These are phyloP conservation scores for Oceanodroma leucorhoa DNA, from an alignment of 2,797 vertebrate species.

Conservation along the genomic window DNA sequence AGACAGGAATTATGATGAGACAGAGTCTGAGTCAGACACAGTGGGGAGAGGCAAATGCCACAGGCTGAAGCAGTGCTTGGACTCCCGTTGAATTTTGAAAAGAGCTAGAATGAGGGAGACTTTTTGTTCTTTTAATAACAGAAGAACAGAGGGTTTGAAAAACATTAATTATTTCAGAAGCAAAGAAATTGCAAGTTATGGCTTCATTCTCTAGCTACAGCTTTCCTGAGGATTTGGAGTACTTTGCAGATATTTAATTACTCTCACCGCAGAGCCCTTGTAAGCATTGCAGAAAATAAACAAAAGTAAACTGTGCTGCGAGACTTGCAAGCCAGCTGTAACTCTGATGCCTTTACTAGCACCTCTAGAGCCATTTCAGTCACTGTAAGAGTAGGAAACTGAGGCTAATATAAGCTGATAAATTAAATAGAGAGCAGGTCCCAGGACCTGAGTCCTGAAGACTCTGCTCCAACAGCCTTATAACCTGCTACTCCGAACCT, in stretches of 20 bases:
- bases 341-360: background rate
- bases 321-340: background rate
- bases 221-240: background rate
- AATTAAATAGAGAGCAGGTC: background rate
- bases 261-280: background rate
- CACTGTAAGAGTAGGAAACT: background rate
- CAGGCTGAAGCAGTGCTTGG: background rate
- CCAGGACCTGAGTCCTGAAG: background rate
- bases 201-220: background rate
- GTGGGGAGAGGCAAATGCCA: conserved; percentile 23
- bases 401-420: background rate
- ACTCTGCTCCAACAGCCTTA: background rate
- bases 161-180: background rate
- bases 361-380: background rate
- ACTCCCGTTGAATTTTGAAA: conserved; percentile 32
- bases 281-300: conserved; percentile 3
- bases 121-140: background rate
- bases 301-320: background rate
- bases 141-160: background rate
- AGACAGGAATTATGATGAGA: conserved; percentile 37
- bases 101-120: background rate
- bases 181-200: background rate
- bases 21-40: conserved; percentile 43
- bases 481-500: background rate
- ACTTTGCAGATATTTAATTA: conserved; percentile 33